phyloP scores from a whole-genome alignment of 2,113 vertebrate species.

The Hippocampus barbouri region DNA sequence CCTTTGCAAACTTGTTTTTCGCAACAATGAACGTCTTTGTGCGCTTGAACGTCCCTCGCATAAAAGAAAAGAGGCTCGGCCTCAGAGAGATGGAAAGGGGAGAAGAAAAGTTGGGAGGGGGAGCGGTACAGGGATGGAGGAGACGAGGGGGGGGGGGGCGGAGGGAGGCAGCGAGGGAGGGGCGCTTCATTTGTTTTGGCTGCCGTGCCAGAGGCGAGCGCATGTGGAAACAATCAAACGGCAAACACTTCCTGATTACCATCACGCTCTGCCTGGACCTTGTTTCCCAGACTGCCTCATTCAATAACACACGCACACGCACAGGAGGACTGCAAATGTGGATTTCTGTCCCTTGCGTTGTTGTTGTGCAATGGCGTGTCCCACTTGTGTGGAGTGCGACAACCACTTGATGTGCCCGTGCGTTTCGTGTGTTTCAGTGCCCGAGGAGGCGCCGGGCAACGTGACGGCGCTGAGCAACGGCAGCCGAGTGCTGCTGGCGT shows the following conservation, averaged over 20 bases:
- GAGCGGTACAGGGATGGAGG: no score
- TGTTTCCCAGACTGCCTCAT: conserved; percentile 43
- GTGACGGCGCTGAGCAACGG: conserved; percentile 75
- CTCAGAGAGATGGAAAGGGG: conserved; percentile 20
- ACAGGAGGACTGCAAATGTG: conserved; percentile 15
- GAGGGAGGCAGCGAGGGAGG: conserved; percentile 1
- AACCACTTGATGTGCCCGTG: neutral
- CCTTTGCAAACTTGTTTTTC: conserved; percentile 3
- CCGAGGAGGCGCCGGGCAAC: conserved; percentile 76
- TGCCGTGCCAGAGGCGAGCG: conserved; percentile 45
- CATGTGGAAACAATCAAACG: conserved; percentile 75
- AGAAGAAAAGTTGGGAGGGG: conserved; percentile 29
- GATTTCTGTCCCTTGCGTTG: neutral
- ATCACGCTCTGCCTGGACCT: conserved; percentile 64
- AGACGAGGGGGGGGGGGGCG: neutral
- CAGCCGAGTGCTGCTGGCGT: conserved; percentile 73
- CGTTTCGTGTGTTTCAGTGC: conserved; percentile 67
- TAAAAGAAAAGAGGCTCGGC: conserved; percentile 14
- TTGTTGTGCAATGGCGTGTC: neutral
- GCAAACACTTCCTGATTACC: conserved; percentile 68
- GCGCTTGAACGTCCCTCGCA: conserved; percentile 13
- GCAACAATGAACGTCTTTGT: conserved; percentile 22
- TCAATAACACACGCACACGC: neutral
- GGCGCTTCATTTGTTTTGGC: conserved; percentile 46
- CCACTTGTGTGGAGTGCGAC: no score